Percentiles rank a stretch among this genome's conserved stretches.
Evolutionary conservation across 1,140 invertebrate species (phyloP).

Genomic region (Lordiphosa stackelbergi): DNA sequence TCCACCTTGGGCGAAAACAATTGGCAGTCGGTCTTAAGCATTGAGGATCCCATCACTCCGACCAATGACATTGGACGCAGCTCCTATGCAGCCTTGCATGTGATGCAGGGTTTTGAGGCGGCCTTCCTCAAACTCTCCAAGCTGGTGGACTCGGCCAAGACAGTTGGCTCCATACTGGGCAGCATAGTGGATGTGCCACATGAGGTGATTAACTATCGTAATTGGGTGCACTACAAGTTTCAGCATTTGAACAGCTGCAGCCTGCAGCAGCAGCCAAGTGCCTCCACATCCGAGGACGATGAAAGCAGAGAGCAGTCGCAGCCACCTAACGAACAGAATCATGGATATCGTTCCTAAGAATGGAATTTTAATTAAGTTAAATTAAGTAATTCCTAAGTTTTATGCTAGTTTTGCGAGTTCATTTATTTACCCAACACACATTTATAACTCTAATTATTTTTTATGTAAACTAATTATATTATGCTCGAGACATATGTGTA

Average conservation of each 20-base stretch:
- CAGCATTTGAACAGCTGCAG: constrained; percentile 17
- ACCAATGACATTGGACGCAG: constrained; percentile 57
- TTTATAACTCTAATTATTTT: too few species aligned
- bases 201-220: constrained; percentile 27
- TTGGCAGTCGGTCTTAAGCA: constrained; percentile 48
- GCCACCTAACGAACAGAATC: background rate
- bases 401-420: constrained; percentile 5
- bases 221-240: constrained; percentile 53
- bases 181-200: constrained; percentile 38
- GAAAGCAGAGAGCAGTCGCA: background rate
- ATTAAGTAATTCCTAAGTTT: constrained; percentile 10
- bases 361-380: constrained; percentile 14
- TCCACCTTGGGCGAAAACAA: constrained; percentile 12
- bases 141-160: constrained; percentile 41
- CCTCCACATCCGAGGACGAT: background rate
- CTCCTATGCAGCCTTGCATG: constrained; percentile 40
- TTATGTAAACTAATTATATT: too few species aligned
- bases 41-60: constrained; percentile 55
- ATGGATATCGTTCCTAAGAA: constrained; percentile 3
- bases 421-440: too few species aligned
- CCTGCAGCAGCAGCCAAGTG: background rate
- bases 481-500: too few species aligned
- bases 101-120: constrained; percentile 42
- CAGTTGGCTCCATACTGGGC: constrained; percentile 30
- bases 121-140: constrained; percentile 50